Conservation (phyloP, 2,113 vertebrate genomes). For the Apteryx mantelli region DNA sequence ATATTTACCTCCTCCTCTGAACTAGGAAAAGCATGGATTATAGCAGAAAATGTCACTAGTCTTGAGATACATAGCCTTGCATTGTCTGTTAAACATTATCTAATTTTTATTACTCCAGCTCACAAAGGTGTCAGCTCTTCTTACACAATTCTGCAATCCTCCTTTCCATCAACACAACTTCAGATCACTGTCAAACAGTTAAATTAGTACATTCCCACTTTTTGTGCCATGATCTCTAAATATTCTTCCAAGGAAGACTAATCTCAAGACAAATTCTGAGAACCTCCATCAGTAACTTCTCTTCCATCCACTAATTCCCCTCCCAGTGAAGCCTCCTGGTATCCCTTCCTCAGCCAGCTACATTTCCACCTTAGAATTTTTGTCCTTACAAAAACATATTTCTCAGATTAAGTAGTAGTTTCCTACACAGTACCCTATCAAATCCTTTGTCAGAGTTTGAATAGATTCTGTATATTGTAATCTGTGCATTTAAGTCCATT, state of each 20-base stretch:
- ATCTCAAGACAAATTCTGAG: neutral
- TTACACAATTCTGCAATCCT: neutral
- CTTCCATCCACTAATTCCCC: neutral
- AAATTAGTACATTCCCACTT: neutral
- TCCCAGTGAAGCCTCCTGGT: neutral
- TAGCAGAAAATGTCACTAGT: neutral
- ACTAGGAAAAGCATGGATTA: neutral
- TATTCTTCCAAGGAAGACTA: neutral
- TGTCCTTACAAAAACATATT: neutral
- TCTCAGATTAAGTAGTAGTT: neutral
- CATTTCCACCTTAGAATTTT: neutral
- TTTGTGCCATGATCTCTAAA: neutral
- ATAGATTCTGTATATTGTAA: neutral
- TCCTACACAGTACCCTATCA: neutral
- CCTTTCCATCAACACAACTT: neutral
- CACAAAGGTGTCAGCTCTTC: neutral
- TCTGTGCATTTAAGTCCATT: neutral
- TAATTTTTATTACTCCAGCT: neutral
- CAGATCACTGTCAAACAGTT: neutral
- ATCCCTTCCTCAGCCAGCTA: neutral
- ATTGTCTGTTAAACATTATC: neutral
- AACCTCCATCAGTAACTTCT: neutral
- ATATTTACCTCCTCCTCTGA: neutral
- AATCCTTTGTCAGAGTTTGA: neutral
- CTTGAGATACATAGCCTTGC: neutral